Evolutionary conservation across 2,113 vertebrate species (phyloP), one percentile per base, ranked within the genome.

Genomic region (Carettochelys insculpta): DNA sequence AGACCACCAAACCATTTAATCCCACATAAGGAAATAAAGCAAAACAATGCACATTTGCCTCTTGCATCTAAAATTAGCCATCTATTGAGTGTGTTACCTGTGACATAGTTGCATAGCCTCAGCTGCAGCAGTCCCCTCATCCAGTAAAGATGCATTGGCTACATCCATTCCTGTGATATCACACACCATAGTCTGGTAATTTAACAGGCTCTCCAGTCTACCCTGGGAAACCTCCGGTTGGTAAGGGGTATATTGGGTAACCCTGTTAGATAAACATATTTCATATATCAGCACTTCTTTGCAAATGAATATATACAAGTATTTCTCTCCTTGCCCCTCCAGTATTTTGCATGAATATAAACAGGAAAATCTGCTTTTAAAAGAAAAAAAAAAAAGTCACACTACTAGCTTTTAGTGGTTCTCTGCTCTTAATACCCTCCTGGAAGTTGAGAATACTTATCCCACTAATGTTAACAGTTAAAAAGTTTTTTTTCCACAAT

Each of bases 71-170:
- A 41, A 89, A 58, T 90, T 85, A 81, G 88, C 34, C 31, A 53
- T 22, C 58, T 1, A 45, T 87, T 80, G 75, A 87, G 34, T 27
- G n/a, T 12, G 90, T 87, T 95, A 99, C 99, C 99, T 99, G 98
- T 99, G 98, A 90, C 99, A 99, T n/a, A 99, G 97, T 86, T 99
- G 99, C 99, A 99, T 99, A 5, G 99, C 99, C 96, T 99, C 99
- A 8, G 99, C 99, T 6, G 99, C 99, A 3, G 99, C 99, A 0
- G 99, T 99, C 2, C 98, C 99, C 94, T 99, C 99, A 51, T 99
- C 99, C 56, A 99, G 96, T 92, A 99, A 96, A 5, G 99, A 99
- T 0, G 99, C 99, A 0, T 99, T 99, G 83, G 99, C 98, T 79
- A 99, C 98, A 50, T 98, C 98, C 98, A 99, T 97, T 73, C 98